Evolutionary conservation across 2,888 invertebrate species (phyloP).

Genomic region (Baronia brevicornis): DNA sequence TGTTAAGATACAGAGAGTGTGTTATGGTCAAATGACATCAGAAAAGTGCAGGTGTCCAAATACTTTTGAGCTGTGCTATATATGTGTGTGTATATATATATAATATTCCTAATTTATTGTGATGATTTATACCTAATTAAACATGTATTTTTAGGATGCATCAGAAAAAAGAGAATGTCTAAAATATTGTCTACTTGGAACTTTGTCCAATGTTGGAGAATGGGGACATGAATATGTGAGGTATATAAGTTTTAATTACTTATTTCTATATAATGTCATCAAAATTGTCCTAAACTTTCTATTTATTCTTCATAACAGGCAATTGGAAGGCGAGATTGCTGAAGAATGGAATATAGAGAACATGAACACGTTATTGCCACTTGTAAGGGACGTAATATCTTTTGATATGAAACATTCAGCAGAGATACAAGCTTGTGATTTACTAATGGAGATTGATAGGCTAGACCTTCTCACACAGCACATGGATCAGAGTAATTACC

Average conservation of each 20-base stretch:
- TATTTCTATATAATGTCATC: conserved; percentile 2
- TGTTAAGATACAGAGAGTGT: too few species aligned
- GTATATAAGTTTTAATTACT: conserved; percentile 42
- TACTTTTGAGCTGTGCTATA: too few species aligned
- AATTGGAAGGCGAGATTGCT: conserved; percentile 91
- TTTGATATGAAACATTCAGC: conserved; percentile 99
- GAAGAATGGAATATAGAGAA: conserved; percentile 84
- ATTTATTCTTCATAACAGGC: conserved; percentile 67
- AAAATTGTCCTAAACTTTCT: not conserved
- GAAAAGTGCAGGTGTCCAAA: too few species aligned
- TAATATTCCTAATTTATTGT: too few species aligned
- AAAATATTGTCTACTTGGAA: conserved; percentile 90
- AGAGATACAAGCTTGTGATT: conserved; percentile 98
- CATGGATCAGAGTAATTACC: conserved; percentile 92
- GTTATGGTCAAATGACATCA: too few species aligned
- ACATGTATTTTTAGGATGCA: conserved; percentile 52
- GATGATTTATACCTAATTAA: too few species aligned
- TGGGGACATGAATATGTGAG: conserved; percentile 99
- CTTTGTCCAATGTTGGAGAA: conserved; percentile 90
- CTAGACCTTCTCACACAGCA: conserved; percentile 89
- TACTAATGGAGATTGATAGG: conserved; percentile 97
- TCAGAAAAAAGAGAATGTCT: conserved; percentile 87
- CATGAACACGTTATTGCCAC: conserved; percentile 78
- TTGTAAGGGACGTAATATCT: conserved; percentile 91
- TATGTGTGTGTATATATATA: too few species aligned